Conservation (phyloP, 2,888 invertebrate species). For the Aricia artaxerxes region DNA sequence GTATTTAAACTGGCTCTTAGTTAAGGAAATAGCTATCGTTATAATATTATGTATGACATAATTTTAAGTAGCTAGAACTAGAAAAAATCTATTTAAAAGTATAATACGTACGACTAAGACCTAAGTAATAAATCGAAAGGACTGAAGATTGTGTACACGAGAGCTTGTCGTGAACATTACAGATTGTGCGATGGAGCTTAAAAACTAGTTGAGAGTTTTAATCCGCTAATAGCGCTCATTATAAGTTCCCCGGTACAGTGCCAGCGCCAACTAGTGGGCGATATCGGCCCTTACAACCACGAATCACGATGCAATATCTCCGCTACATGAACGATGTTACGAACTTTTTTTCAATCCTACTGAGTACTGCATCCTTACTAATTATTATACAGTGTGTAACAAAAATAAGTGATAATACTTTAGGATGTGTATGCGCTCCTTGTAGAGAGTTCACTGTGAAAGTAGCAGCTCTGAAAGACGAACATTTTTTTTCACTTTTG, state of each 20-base stretch:
- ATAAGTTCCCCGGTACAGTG: neutral
- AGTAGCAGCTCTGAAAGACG: too few species aligned
- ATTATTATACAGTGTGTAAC: too few species aligned
- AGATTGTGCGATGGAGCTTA: neutral
- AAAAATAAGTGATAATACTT: too few species aligned
- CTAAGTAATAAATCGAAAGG: neutral
- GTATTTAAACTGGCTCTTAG: too few species aligned
- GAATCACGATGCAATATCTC: neutral
- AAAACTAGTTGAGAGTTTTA: slow-evolving; percentile 1
- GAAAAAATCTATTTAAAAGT: neutral
- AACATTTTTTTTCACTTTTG: too few species aligned
- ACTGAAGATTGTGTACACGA: neutral
- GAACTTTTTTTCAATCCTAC: too few species aligned
- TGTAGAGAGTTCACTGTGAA: too few species aligned
- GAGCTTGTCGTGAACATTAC: neutral
- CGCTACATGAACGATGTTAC: neutral
- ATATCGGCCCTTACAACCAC: neutral
- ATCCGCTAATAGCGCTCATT: slow-evolving; percentile 6
- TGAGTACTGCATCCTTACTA: too few species aligned
- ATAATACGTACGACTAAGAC: neutral
- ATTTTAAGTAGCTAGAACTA: neutral
- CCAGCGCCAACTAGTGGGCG: neutral
- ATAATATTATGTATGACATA: too few species aligned
- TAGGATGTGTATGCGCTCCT: too few species aligned
- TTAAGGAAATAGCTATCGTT: too few species aligned